Conservation (phyloP, 2,113 vertebrate genomes). For the Bambusicola thoracicus region DNA sequence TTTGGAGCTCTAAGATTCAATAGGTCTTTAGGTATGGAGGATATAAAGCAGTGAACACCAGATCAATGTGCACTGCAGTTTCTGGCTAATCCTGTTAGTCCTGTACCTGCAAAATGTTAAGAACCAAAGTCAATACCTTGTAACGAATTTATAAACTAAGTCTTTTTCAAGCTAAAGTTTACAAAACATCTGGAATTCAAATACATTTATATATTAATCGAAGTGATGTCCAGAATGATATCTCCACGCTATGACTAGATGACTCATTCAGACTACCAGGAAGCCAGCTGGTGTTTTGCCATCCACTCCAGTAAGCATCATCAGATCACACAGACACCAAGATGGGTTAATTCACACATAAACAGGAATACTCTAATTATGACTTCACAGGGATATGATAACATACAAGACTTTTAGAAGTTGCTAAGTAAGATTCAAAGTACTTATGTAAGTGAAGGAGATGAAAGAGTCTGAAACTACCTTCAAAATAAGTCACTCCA, state of each 20-base stretch:
- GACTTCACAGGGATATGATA: background rate
- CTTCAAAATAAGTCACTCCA: background rate
- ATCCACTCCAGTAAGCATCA: background rate
- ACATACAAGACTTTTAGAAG: background rate
- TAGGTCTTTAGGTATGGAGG: background rate
- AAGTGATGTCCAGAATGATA: background rate
- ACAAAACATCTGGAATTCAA: background rate
- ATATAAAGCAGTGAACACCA: background rate
- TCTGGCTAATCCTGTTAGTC: background rate
- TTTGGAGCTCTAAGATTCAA: background rate
- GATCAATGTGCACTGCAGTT: background rate
- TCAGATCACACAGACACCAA: background rate
- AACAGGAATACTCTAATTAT: background rate
- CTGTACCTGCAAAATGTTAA: background rate
- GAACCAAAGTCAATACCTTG: background rate
- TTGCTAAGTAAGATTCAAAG: background rate
- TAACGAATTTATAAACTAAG: background rate
- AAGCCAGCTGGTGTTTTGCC: background rate
- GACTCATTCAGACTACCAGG: background rate
- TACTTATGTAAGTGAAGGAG: background rate
- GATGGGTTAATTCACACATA: background rate
- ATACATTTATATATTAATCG: background rate
- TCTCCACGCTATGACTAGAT: background rate
- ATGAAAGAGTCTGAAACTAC: background rate
- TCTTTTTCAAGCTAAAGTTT: background rate